phyloP scores from a whole-genome alignment of 2,888 invertebrate genomes.

The Drosophila acutilabella region DNA sequence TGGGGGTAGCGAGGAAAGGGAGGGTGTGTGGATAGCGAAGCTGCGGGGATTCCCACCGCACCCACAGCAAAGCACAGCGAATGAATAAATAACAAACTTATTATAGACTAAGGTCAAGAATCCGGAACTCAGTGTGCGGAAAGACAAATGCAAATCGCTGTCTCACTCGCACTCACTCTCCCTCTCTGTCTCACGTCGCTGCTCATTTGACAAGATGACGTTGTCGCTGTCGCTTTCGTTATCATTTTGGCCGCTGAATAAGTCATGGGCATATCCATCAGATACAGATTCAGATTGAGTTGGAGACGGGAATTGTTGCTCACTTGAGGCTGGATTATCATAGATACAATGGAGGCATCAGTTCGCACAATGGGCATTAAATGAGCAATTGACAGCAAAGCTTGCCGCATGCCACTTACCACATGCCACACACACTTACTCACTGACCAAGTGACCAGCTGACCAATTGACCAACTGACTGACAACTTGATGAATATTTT shows the following conservation, averaged over 20 bases:
- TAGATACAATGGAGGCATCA: conserved; percentile 53
- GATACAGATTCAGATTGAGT: conserved; percentile 26
- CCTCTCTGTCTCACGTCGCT: conserved; percentile 51
- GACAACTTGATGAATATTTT: conserved; percentile 37
- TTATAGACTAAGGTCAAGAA: conserved; percentile 82
- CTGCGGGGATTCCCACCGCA: conserved; percentile 5
- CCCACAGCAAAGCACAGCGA: conserved; percentile 18
- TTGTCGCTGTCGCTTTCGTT: conserved; percentile 52
- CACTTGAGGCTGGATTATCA: conserved; percentile 52
- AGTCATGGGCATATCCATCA: conserved; percentile 78
- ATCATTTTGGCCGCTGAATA: conserved; percentile 72
- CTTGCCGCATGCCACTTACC: conserved; percentile 30
- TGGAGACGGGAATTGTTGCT: conserved; percentile 48
- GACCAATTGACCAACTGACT: conserved; percentile 22
- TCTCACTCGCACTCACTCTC: conserved; percentile 33
- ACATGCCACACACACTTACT: conserved; percentile 4
- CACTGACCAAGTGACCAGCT: conserved; percentile 16
- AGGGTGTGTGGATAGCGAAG: neutral
- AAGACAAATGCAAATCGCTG: conserved; percentile 68
- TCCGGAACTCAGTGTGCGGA: conserved; percentile 77
- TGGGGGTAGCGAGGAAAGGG: neutral
- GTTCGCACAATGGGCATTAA: conserved; percentile 58
- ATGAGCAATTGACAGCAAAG: conserved; percentile 63
- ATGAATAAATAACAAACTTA: conserved; percentile 47
- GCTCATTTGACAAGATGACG: conserved; percentile 43